Percentiles rank a stretch among this genome's conserved stretches.
These are phyloP conservation scores for Limosa lapponica DNA, from an alignment of 2,797 vertebrate genomes.

Conservation along the genomic window DNA sequence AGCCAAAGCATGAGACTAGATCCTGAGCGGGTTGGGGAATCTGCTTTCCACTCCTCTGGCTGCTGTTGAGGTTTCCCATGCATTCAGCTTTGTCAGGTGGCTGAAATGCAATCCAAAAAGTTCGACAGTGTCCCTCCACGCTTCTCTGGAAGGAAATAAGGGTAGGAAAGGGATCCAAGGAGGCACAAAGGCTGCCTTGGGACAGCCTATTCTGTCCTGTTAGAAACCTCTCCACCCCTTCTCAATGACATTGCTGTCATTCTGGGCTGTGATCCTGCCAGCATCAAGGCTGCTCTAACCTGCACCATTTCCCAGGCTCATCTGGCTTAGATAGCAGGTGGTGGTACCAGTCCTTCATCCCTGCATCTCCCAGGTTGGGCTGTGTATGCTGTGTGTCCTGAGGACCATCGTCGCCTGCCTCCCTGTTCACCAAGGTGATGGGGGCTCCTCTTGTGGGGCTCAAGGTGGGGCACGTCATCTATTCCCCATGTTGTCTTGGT, in stretches of 20 bases:
- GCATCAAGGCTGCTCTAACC: neutral
- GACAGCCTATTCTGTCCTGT: neutral
- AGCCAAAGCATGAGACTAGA: neutral
- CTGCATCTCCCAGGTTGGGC: neutral
- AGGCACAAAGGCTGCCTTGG: neutral
- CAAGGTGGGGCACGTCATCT: neutral
- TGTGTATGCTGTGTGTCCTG: neutral
- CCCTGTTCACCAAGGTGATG: fast-evolving
- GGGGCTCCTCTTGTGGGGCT: neutral
- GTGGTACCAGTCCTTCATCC: neutral
- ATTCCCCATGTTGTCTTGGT: neutral
- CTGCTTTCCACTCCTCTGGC: conserved; percentile 19
- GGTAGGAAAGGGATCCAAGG: neutral
- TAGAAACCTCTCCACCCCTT: neutral
- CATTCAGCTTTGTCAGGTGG: neutral
- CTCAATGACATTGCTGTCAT: fast-evolving
- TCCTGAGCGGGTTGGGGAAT: neutral
- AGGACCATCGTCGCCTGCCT: neutral
- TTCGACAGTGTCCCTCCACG: fast-evolving
- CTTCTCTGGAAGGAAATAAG: neutral
- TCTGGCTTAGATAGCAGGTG: neutral
- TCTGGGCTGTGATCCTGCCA: neutral
- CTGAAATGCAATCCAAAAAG: neutral
- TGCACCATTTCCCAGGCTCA: fast-evolving
- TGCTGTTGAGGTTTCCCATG: conserved; percentile 1